Evolutionary conservation across 2,888 invertebrate genomes (phyloP).

Genomic region (Clunio marinus): DNA sequence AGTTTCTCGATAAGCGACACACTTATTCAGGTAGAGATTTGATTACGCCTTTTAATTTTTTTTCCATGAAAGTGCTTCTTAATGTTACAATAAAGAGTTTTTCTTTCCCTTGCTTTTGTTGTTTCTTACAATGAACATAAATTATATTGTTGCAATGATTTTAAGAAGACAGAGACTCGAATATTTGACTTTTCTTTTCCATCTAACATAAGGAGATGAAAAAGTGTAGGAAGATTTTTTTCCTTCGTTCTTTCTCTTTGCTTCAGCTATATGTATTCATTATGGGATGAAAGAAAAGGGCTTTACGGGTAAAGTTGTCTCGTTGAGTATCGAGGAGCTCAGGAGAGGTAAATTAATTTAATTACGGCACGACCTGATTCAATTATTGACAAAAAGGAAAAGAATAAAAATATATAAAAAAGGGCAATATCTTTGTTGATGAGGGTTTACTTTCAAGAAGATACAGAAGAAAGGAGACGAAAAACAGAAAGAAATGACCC

Average conservation of each 20-base stretch:
- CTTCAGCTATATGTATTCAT: too few species aligned
- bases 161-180: neutral
- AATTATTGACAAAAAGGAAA: slow-evolving; percentile 32
- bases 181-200: too few species aligned
- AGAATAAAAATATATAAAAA: neutral
- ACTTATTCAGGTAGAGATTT: too few species aligned
- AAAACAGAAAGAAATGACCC: slow-evolving; percentile 25
- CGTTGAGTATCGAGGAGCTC: too few species aligned
- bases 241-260: too few species aligned
- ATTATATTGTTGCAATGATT: neutral
- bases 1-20: too few species aligned
- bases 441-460: slow-evolving; percentile 25
- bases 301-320: too few species aligned
- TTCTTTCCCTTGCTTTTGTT: neutral
- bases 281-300: too few species aligned
- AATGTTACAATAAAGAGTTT: neutral
- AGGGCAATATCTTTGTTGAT: slow-evolving; percentile 29
- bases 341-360: slow-evolving; percentile 38
- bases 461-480: neutral
- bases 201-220: too few species aligned
- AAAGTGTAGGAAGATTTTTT: too few species aligned
- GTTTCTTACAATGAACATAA: neutral
- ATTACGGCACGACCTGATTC: slow-evolving; percentile 34
- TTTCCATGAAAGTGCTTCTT: too few species aligned
- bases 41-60: too few species aligned